phyloP scores from a whole-genome alignment of 1,140 invertebrate species.

The Solen grandis region DNA sequence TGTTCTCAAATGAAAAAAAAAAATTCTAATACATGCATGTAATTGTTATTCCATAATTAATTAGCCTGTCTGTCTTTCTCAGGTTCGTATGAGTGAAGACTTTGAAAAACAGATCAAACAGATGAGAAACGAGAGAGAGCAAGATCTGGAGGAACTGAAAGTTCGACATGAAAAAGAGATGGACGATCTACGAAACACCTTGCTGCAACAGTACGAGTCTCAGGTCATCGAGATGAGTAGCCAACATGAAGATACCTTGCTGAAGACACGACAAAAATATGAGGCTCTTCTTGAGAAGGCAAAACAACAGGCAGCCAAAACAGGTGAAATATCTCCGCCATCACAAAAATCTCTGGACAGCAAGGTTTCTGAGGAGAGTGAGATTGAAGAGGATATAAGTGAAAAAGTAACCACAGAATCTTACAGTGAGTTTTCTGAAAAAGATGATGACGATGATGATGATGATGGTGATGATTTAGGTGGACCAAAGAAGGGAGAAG shows the following conservation, averaged over 20 bases:
- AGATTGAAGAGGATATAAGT: constrained; percentile 33
- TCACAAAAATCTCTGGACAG: constrained; percentile 13
- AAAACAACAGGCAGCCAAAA: background rate
- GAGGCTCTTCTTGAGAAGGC: constrained; percentile 8
- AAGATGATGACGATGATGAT: constrained; percentile 43
- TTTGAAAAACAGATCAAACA: constrained; percentile 67
- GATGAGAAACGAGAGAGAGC: constrained; percentile 61
- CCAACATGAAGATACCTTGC: constrained; percentile 15
- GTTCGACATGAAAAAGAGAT: constrained; percentile 67
- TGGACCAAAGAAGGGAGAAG: constrained; percentile 34
- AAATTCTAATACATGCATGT: background rate
- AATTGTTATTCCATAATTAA: background rate
- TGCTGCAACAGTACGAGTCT: constrained; percentile 59
- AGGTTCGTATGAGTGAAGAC: constrained; percentile 70
- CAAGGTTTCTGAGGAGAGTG: constrained; percentile 23
- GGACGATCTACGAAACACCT: constrained; percentile 48
- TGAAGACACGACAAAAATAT: constrained; percentile 7
- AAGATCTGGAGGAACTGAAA: constrained; percentile 66
- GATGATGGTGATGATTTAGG: constrained; percentile 52
- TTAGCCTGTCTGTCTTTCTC: constrained; percentile 1
- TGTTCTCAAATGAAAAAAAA: background rate
- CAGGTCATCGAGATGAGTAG: constrained; percentile 35
- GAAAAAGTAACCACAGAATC: constrained; percentile 21
- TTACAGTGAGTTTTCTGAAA: constrained; percentile 17
- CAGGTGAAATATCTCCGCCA: background rate